phyloP scores from a whole-genome alignment of 2,888 invertebrate species.

The Drosophila prostipennis region DNA sequence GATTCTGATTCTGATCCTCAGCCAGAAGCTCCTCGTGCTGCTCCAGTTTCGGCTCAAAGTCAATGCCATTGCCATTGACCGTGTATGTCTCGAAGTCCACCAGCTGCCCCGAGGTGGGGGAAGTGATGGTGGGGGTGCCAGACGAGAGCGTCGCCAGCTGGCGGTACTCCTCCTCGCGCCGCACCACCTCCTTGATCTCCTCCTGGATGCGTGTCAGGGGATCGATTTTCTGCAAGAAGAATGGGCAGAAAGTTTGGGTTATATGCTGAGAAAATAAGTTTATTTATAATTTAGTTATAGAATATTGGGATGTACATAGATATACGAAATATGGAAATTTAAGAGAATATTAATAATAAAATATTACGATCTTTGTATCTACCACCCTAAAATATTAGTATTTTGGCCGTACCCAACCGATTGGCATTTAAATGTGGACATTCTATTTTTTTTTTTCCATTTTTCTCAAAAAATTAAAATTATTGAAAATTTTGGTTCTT shows the following conservation, averaged over 20 bases:
- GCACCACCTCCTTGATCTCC: slow-evolving; percentile 94
- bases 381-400: too few species aligned
- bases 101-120: slow-evolving; percentile 26
- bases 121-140: slow-evolving; percentile 11
- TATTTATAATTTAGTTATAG: too few species aligned
- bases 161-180: slow-evolving; percentile 92
- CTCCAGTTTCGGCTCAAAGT: slow-evolving; percentile 21
- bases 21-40: slow-evolving; percentile 15
- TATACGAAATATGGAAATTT: too few species aligned
- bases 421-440: too few species aligned
- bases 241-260: slow-evolving; percentile 72
- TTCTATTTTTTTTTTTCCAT: too few species aligned
- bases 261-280: neutral
- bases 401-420: too few species aligned
- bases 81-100: slow-evolving; percentile 48
- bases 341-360: too few species aligned
- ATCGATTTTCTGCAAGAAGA: slow-evolving; percentile 87
- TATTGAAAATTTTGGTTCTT: too few species aligned
- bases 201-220: slow-evolving; percentile 93
- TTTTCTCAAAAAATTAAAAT: too few species aligned
- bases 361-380: too few species aligned
- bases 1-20: slow-evolving; percentile 17
- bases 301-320: too few species aligned
- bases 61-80: slow-evolving; percentile 42
- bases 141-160: slow-evolving; percentile 83